These are phyloP conservation scores for Megaustenia siamemsis DNA, from an alignment of 2,888 invertebrate genomes.

Conservation along the genomic window DNA sequence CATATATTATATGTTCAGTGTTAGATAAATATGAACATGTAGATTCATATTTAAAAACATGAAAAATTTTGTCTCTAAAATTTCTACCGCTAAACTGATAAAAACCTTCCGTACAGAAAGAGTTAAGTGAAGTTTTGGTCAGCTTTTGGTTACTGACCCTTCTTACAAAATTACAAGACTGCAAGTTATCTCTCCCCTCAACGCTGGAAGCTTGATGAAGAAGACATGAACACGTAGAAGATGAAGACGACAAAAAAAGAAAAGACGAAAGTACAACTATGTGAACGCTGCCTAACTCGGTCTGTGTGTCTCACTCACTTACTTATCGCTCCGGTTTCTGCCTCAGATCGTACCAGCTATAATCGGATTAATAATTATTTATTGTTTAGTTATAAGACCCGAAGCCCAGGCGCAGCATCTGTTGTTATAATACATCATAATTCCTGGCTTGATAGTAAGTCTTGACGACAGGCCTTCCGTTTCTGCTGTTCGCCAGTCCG, in stretches of 20 bases:
- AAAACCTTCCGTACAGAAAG: too few relatives aligned
- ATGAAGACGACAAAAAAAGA: neutral
- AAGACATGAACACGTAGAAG: constrained; percentile 2
- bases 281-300: neutral
- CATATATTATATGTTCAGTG: too few relatives aligned
- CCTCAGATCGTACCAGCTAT: constrained; percentile 1
- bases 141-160: too few relatives aligned
- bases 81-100: too few relatives aligned
- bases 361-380: constrained; percentile 34
- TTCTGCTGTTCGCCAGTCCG: neutral
- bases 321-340: constrained; percentile 21
- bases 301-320: neutral
- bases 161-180: too few relatives aligned
- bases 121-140: too few relatives aligned
- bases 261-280: neutral
- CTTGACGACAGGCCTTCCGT: too few relatives aligned
- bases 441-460: neutral
- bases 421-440: neutral
- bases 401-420: neutral
- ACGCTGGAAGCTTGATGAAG: too few relatives aligned
- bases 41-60: too few relatives aligned
- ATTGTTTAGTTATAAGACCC: constrained; percentile 14
- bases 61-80: too few relatives aligned
- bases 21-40: too few relatives aligned
- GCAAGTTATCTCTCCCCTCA: too few relatives aligned